These are phyloP conservation scores for Diaphora mendica DNA, from an alignment of 2,888 invertebrate genomes.

Conservation along the genomic window DNA sequence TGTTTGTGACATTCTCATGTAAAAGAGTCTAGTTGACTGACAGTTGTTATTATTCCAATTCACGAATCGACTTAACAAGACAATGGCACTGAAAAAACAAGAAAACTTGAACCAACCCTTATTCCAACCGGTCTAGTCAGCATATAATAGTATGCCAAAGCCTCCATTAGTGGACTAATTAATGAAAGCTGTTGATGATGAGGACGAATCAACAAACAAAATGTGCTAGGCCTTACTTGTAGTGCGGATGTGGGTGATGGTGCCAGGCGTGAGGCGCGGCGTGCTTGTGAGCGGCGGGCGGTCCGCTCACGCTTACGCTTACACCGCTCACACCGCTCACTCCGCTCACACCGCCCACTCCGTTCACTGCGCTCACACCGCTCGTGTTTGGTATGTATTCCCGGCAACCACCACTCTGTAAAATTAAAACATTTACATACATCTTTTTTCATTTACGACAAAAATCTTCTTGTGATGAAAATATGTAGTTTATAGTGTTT, in stretches of 20 bases:
- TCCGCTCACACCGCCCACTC: conserved; percentile 49
- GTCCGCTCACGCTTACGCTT: conserved; percentile 74
- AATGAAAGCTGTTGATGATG: too few relatives aligned
- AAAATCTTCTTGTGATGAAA: not conserved
- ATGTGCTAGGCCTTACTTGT: conserved; percentile 65
- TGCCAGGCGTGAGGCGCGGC: conserved; percentile 75
- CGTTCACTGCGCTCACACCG: conserved; percentile 62
- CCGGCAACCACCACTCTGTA: conserved; percentile 79
- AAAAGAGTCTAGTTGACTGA: not conserved
- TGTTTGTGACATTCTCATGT: not conserved
- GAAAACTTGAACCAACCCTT: too few relatives aligned
- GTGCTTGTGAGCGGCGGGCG: conserved; percentile 73
- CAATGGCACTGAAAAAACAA: too few relatives aligned
- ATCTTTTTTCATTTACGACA: not conserved
- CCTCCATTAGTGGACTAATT: too few relatives aligned
- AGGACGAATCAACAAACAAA: conserved; percentile 11
- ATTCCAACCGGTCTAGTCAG: too few relatives aligned
- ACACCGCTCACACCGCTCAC: conserved; percentile 64
- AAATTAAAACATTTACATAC: conserved; percentile 6
- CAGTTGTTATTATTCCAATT: not conserved
- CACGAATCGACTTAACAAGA: not conserved
- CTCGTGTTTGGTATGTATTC: conserved; percentile 68
- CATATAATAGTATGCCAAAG: too few relatives aligned
- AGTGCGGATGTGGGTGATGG: conserved; percentile 80
- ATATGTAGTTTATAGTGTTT: too few relatives aligned